These are phyloP conservation scores for Pandemis cinnamomeana DNA, from an alignment of 2,888 invertebrate genomes.

Conservation along the genomic window DNA sequence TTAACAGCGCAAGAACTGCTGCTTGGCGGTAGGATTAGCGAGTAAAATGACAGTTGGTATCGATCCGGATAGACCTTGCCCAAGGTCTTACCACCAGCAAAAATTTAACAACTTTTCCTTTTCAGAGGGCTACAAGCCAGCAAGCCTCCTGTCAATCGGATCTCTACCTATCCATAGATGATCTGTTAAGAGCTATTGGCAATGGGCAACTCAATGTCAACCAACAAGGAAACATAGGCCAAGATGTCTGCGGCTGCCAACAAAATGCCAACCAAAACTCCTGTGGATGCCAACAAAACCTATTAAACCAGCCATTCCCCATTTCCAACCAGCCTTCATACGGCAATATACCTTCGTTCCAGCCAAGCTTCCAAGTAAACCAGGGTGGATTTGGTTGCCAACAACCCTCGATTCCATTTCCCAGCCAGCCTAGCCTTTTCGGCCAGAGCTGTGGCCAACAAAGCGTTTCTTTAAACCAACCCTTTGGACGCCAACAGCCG, in stretches of 20 bases:
- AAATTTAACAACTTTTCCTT: background rate
- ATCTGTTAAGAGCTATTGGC: conserved; percentile 13
- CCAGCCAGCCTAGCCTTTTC: background rate
- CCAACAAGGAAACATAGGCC: conserved; percentile 8
- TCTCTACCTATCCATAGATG: conserved; percentile 20
- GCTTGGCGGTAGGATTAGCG: no score
- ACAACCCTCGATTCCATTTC: background rate
- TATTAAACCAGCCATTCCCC: background rate
- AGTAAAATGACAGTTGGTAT: no score
- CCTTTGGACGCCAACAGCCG: background rate
- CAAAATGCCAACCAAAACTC: background rate
- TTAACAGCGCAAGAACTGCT: no score
- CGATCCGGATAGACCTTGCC: no score
- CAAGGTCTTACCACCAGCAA: no score
- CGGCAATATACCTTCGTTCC: background rate
- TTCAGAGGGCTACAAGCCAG: conserved; percentile 20
- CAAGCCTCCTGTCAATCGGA: conserved; percentile 16
- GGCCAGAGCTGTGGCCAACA: background rate
- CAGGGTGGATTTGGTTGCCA: background rate
- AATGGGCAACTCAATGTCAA: conserved; percentile 5
- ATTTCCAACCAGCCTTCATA: background rate
- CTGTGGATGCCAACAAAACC: conserved; percentile 1
- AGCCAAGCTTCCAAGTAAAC: background rate
- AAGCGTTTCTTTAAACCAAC: conserved; percentile 5
- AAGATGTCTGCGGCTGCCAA: conserved; percentile 6